Evolutionary conservation across 2,888 invertebrate species (phyloP).

Genomic region (Phortica okadai): DNA sequence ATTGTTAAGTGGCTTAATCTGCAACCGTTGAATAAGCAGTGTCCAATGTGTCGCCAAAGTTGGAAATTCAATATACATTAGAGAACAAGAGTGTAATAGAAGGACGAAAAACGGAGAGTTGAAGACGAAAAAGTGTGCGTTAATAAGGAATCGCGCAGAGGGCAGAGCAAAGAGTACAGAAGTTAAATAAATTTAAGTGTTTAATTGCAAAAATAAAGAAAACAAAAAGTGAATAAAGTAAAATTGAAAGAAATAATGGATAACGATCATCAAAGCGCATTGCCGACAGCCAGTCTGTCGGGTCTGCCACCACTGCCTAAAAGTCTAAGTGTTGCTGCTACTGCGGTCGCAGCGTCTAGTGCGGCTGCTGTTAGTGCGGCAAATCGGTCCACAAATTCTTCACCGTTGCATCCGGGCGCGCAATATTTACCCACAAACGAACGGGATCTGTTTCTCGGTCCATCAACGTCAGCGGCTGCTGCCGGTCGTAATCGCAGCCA

Average conservation of each 20-base stretch:
- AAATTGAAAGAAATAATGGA: constrained; percentile 39
- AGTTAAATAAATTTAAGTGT: constrained; percentile 8
- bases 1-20: constrained; percentile 99
- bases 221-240: constrained; percentile 34
- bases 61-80: constrained; percentile 97
- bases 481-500: constrained; percentile 49
- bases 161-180: constrained; percentile 7
- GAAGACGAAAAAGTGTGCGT: constrained; percentile 5
- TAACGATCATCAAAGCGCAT: constrained; percentile 50
- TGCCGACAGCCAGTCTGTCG: constrained; percentile 44
- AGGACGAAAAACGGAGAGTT: constrained; percentile 28
- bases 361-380: constrained; percentile 22
- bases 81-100: constrained; percentile 40
- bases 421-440: constrained; percentile 1
- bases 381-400: constrained; percentile 56
- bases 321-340: constrained; percentile 87
- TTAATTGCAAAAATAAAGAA: constrained; percentile 12
- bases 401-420: constrained; percentile 52
- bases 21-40: constrained; percentile 90
- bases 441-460: constrained; percentile 28
- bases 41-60: constrained; percentile 98
- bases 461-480: constrained; percentile 36
- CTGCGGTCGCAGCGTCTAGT: constrained; percentile 40
- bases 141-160: constrained; percentile 26
- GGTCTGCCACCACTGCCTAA: constrained; percentile 92